Base-by-base conservation (phyloP, 2,113 vertebrate genomes). In the Callopanchax toddi region DNA sequence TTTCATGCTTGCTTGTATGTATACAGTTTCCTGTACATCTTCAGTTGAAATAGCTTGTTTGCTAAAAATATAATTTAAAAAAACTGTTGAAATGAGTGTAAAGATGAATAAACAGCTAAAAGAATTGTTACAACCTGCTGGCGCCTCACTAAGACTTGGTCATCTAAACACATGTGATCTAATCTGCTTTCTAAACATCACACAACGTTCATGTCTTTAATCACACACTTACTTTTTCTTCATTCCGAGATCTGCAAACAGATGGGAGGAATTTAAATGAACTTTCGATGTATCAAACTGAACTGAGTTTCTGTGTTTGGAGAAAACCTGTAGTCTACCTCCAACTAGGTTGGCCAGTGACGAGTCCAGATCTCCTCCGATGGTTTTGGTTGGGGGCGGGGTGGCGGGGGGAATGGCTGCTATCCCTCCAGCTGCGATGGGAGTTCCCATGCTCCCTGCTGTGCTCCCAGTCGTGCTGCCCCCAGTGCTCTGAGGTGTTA, bases 311-410 rank as follows among this genome's bases (percentile, higher is more conserved):
- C 21, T 26, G 59, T n/a, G 40, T 2, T 20, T 39, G 1, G 32
- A 46, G 1, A 63, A 18, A 40, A 21, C 3, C 45, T 44, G 34
- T 16, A 26, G 92, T 92, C 90, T 92, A 98, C 97, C 97, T 94
- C 97, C 97, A 78, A 99, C 92, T 91, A 99, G 87, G 85, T 94
- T 98, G 82, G 97, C 97, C 62, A 99, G 94, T 36, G 97, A 98
- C 0, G 96, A 96, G 83, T 99, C 96, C 74, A 99, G 94, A 78
- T 98, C 96, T 32, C 95, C 95, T 46, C 93, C 95, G 0, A 98
- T 94, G 44, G 93, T 87, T 93, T 97, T 99, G 78, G 87, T 58
- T 1, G 79, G 42, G 16, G 85, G 76, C 6, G 74, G 82, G 11
- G 82, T 85, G 21, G 79, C 86, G 18, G 92, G 86, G 25, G 90